phyloP scores from a whole-genome alignment of 30 jellyfish, hydroid and myxozoan species.

The Aurelia sp. region DNA sequence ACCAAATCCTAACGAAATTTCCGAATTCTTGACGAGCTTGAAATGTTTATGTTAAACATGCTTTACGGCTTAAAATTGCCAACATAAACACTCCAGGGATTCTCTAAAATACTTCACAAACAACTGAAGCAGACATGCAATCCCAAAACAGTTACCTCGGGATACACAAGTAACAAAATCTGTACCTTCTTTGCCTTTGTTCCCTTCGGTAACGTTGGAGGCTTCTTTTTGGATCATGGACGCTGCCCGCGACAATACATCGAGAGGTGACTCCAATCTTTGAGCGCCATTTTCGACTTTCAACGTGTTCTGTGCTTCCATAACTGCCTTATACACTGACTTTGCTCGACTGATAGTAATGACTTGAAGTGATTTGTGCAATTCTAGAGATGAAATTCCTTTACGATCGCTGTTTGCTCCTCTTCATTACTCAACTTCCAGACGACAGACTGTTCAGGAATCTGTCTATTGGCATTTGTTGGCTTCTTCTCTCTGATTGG shows the following conservation, averaged over 20 bases:
- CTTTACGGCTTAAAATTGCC: slow-evolving; percentile 4
- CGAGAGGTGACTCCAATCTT: slow-evolving; percentile 92
- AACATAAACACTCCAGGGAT: neutral
- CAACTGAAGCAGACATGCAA: too few relatives aligned
- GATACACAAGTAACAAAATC: neutral
- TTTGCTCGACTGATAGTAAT: neutral
- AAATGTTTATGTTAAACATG: neutral
- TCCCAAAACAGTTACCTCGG: neutral
- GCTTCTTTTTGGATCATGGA: slow-evolving; percentile 88
- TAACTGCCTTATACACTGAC: neutral
- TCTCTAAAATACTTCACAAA: too few relatives aligned
- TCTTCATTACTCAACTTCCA: too few relatives aligned
- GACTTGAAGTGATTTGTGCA: too few relatives aligned
- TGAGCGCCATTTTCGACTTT: slow-evolving; percentile 39
- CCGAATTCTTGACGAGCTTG: slow-evolving; percentile 15
- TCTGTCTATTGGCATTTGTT: slow-evolving; percentile 53
- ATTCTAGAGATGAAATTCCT: neutral
- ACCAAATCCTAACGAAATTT: too few relatives aligned
- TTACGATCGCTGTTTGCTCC: too few relatives aligned
- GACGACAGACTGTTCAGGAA: slow-evolving; percentile 34
- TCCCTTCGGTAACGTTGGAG: slow-evolving; percentile 15
- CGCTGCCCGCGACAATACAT: slow-evolving; percentile 96
- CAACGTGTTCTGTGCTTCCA: slow-evolving; percentile 43
- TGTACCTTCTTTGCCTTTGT: slow-evolving; percentile 49
- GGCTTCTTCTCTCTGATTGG: slow-evolving; percentile 59